phyloP scores from a whole-genome alignment of 2,113 vertebrate genomes.

The Rhinolophus ferrumequinum region DNA sequence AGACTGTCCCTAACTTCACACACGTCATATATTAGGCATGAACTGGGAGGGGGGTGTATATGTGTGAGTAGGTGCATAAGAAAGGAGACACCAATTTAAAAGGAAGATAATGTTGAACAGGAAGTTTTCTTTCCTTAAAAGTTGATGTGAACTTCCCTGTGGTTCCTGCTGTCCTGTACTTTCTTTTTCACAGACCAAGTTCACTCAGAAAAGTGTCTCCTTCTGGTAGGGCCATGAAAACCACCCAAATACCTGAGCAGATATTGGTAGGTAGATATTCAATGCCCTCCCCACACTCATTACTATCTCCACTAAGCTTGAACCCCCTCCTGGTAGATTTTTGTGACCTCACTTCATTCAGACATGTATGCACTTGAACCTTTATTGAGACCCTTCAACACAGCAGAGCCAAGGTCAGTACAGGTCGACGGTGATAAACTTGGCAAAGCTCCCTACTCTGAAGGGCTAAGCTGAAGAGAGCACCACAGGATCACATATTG shows the following conservation, averaged over 20 bases:
- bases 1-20: background rate
- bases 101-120: background rate
- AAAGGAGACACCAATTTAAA: background rate
- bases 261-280: background rate
- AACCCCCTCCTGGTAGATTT: background rate
- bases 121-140: background rate
- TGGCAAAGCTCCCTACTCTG: rapidly evolving
- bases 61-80: background rate
- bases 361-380: background rate
- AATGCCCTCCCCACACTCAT: background rate
- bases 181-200: background rate
- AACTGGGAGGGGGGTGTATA: background rate
- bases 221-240: background rate
- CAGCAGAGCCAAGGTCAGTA: rapidly evolving
- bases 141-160: background rate
- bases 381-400: background rate
- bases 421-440: background rate
- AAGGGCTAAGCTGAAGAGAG: background rate
- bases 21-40: background rate
- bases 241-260: background rate
- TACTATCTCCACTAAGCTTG: too few species aligned
- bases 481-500: rapidly evolving
- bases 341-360: background rate
- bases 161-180: background rate
- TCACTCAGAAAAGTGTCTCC: background rate